Evolutionary conservation across 1,140 invertebrate species (phyloP).

Genomic region (Polyergus mexicanus): DNA sequence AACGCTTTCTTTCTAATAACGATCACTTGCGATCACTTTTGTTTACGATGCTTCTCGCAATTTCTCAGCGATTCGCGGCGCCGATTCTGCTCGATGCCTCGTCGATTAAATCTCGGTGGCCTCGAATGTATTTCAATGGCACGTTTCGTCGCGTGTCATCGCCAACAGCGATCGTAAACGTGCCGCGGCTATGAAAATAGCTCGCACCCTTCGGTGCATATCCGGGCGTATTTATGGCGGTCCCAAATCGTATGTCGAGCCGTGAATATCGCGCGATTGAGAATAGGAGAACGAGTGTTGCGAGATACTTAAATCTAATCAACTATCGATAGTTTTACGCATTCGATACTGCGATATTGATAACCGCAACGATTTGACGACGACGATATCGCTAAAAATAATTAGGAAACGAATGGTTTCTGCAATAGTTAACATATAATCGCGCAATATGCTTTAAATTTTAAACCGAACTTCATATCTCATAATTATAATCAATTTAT

Average conservation of each 20-base stretch:
- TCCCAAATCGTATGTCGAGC: not conserved
- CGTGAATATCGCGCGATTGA: constrained; percentile 64
- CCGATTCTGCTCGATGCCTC: not conserved
- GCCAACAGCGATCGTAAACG: constrained; percentile 26
- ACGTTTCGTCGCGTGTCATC: constrained; percentile 43
- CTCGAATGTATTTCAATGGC: constrained; percentile 18
- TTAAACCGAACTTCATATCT: not conserved
- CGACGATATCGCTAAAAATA: not conserved
- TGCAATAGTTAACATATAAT: not conserved
- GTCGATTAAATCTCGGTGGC: constrained; percentile 20
- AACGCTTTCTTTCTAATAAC: not conserved
- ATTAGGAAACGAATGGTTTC: not conserved
- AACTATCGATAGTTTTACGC: constrained; percentile 9
- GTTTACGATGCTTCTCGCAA: not conserved
- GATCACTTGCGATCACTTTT: not conserved
- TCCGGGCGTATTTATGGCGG: constrained; percentile 64
- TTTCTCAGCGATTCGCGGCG: constrained; percentile 1
- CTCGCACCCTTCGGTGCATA: constrained; percentile 49
- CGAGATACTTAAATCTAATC: constrained; percentile 26
- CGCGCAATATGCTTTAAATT: not conserved
- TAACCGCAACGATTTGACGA: not conserved
- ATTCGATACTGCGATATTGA: no score
- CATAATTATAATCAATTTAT: not conserved
- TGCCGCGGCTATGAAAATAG: constrained; percentile 65
- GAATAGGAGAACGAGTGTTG: constrained; percentile 48